Conservation (phyloP, 2,113 vertebrate genomes). For the Trachemys scripta region DNA sequence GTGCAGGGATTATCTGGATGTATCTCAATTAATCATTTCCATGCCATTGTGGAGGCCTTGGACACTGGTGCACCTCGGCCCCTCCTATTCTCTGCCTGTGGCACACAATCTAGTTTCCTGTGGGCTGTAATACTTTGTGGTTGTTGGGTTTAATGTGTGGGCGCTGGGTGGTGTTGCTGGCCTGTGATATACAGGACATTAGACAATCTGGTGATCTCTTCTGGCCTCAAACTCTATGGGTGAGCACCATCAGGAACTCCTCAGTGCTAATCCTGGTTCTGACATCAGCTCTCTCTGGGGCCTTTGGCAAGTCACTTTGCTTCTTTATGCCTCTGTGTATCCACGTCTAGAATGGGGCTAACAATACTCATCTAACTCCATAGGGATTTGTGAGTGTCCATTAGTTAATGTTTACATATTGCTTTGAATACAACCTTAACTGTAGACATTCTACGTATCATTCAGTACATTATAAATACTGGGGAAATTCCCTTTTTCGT, state of each 20-base stretch:
- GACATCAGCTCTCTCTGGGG: not conserved
- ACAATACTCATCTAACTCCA: not conserved
- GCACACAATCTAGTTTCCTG: not conserved
- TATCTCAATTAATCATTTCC: too few species aligned
- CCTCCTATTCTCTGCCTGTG: not conserved
- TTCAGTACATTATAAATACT: not conserved
- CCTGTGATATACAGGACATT: not conserved
- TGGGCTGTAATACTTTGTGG: not conserved
- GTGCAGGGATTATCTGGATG: too few species aligned
- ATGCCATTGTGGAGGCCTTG: too few species aligned
- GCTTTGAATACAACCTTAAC: fast-evolving
- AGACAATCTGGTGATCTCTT: too few species aligned
- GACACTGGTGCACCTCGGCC: not conserved
- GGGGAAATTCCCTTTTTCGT: not conserved
- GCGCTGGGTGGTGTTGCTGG: not conserved
- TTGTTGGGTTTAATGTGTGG: not conserved
- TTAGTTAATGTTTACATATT: not conserved
- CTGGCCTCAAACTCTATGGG: not conserved
- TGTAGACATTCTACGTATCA: not conserved
- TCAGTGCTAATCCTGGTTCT: fast-evolving
- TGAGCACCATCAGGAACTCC: not conserved
- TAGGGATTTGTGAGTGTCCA: not conserved
- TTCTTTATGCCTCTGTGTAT: not conserved
- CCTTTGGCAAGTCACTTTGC: not conserved
- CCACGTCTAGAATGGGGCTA: not conserved